Conservation (phyloP, 2,888 invertebrate genomes). For the Melieria crassipennis region DNA sequence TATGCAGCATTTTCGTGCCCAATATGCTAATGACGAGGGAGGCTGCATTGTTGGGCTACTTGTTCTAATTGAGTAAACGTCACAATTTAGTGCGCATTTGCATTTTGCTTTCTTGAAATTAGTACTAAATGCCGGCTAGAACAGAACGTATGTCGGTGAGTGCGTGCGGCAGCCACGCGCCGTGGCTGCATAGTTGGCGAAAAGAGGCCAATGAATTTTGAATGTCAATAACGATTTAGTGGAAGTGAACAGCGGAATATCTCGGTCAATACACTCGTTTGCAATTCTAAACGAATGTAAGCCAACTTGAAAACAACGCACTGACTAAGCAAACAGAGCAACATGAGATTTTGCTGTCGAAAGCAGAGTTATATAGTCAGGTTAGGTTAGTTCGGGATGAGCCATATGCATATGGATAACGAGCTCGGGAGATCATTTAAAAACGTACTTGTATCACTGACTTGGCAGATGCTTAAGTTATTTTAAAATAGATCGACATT, state of each 20-base stretch:
- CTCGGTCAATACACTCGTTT: background rate
- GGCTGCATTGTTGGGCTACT: background rate
- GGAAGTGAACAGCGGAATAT: background rate
- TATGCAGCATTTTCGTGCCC: background rate
- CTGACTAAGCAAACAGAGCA: no score
- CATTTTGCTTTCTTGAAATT: constrained; percentile 14
- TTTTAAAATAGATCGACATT: no score
- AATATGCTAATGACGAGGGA: background rate
- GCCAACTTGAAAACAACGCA: no score
- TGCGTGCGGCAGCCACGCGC: no score
- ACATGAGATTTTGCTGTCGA: background rate
- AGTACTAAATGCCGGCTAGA: constrained; percentile 24
- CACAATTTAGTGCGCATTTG: constrained; percentile 9
- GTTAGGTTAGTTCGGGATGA: no score
- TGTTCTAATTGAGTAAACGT: constrained; percentile 20
- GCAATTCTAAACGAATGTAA: no score
- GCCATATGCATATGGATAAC: no score
- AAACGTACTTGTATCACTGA: no score
- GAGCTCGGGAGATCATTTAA: no score
- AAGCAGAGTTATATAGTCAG: background rate
- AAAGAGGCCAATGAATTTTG: constrained; percentile 27
- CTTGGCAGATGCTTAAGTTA: no score
- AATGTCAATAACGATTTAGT: constrained; percentile 39
- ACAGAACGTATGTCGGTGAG: constrained; percentile 7
- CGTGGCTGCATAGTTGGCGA: background rate